Evolutionary conservation across 92 coral and sea anemone species (phyloP), one percentile per base, ranked within the genome.

Genomic region (Porites lobata): DNA sequence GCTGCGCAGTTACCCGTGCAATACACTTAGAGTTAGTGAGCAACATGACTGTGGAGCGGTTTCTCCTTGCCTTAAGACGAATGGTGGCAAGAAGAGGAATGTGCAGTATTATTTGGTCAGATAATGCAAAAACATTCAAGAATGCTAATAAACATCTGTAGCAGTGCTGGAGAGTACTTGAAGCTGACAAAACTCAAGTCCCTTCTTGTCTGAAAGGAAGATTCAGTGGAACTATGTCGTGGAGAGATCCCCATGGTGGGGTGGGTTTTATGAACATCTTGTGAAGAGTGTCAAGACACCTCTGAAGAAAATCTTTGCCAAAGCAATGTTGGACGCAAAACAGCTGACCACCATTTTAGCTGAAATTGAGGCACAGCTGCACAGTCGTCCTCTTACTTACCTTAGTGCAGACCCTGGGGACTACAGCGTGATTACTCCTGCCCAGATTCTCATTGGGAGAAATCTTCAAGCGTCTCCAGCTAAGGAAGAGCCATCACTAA

Each of bases 21-120:
- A 82, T 88, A 26, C 92, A 89, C 75, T 50, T 83, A 64, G 88
- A 88, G 68, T 61, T 82, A 51, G 92, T 82, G 29, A 82, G 86
- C 71, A 73, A 76, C 71, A 82, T 75, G 84, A 77, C 70, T 7
- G 70, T 71, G 6, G 87, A 88, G 75, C 54, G 88, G 54, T 75
- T 87, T 22, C 61, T 88, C 52, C 67, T 82, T 86, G 88, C 85
- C 5, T 75, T 88, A 29, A 75, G 89, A 53, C 66, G 85, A 6
- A 72, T 83, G 84, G 68, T 83, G 68, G 92, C 88, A 76, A 75
- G 92, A 83, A 89, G 92, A 83, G 89, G 89, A 9, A 83, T 76
- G 83, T 83, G 89, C 53, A 65, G 81, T 24, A 68, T 78, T 43
- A 89, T 83, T 11, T 83, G 85, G 92, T 82, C 92, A 75, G 92